These are phyloP conservation scores for Trochalopteron elliotii DNA, from an alignment of 2,113 vertebrate species.

Conservation along the genomic window DNA sequence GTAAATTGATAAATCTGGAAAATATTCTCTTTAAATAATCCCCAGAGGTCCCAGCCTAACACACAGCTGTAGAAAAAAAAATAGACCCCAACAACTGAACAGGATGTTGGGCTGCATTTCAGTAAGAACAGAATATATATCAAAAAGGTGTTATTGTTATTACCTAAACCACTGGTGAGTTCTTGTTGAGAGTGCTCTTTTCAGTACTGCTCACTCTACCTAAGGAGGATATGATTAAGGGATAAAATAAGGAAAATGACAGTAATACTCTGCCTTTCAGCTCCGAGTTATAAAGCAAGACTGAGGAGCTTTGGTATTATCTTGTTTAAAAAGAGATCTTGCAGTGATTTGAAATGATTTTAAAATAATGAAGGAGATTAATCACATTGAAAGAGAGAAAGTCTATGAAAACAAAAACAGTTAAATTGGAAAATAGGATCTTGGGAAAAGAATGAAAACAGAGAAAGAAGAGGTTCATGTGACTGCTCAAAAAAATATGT, in stretches of 20 bases:
- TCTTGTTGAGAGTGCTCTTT: not conserved
- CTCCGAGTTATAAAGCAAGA: constrained; percentile 4
- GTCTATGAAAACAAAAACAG: constrained; percentile 52
- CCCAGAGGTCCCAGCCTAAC: not conserved
- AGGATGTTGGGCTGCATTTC: not conserved
- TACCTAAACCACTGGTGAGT: not conserved
- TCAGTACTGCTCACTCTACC: not conserved
- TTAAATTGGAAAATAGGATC: constrained; percentile 54
- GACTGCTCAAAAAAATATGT: constrained; percentile 33
- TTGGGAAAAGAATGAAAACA: constrained; percentile 29
- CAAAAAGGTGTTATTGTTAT: constrained; percentile 8
- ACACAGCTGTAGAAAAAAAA: not conserved
- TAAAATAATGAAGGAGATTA: constrained; percentile 44
- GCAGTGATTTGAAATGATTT: constrained; percentile 39
- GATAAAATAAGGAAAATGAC: not conserved
- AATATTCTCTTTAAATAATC: not conserved
- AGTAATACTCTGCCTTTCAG: constrained; percentile 3
- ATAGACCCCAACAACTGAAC: not conserved
- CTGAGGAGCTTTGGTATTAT: constrained; percentile 11
- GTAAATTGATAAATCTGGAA: constrained; percentile 14
- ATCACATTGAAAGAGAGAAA: constrained; percentile 63
- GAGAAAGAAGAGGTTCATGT: not conserved
- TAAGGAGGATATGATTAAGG: not conserved
- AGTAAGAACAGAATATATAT: constrained; percentile 8
- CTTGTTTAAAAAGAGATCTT: constrained; percentile 42